Base-by-base conservation (phyloP, 2,113 vertebrate genomes). In the Urocolius indicus region DNA sequence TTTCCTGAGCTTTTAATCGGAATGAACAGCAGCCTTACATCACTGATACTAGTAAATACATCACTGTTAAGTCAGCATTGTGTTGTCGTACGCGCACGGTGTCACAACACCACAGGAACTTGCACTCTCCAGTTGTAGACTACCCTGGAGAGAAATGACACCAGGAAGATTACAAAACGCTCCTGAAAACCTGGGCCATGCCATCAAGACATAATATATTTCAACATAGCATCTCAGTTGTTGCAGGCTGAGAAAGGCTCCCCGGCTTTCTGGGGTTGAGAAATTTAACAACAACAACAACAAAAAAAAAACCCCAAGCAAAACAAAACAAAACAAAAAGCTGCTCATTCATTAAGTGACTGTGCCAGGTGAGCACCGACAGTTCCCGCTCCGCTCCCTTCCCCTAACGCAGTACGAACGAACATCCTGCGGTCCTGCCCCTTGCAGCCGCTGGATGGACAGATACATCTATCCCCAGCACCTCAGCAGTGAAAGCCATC, bases 131-230 rank as follows among this genome's bases (percentile, higher is more conserved):
- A 94, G 91, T 30, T 87, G 90, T 63, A 90, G 89, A 83, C 79
- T 76, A 69, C 95, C 92, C 93, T 43, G 89, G 57, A 86, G 89
- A 95, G 91, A 96, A 96, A 89, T 85, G 89, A 96, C 92, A 95
- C 67, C 93, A 79, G 62, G 57, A 82, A 91, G 65, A 66, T 93
- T 73, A 95, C 87, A 91, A 96, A 96, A 90, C 6, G 43, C 67
- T n/a, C 94, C 94, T 86, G 91, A 84, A 20, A 66, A 95, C 75
- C 94, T 65, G 75, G 86, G 94, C 57, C 87, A 75, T 79, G 89
- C 90, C 97, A 74, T 71, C 95, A 80, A 96, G 91, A 94, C 92
- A 96, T 22, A 55, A 71, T 16, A 18, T 29, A 68, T 95, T 95
- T 94, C 96, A 87, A 80, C 95, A 80, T 4, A 82, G 69, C 22